Percentiles rank a stretch among this genome's conserved stretches.
Evolutionary conservation across 2,113 vertebrate genomes (phyloP).

Genomic region (Cariama cristata): DNA sequence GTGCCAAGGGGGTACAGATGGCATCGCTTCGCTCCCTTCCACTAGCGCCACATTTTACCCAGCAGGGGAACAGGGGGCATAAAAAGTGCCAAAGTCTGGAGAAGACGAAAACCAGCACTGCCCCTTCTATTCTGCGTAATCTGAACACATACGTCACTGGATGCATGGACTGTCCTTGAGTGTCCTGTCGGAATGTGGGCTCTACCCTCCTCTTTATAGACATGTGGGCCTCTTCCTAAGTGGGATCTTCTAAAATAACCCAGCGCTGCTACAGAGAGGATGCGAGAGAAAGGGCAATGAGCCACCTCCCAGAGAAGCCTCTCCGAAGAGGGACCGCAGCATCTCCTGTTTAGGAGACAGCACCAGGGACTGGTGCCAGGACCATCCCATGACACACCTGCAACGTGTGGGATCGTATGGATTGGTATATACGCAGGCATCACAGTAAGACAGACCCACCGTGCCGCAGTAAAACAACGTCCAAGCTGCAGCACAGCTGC

Average conservation of each 20-base stretch:
- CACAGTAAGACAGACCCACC: too few relatives aligned
- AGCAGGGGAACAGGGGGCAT: background rate
- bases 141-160: background rate
- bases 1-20: constrained; percentile 10
- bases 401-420: accelerated
- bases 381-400: accelerated
- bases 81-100: background rate
- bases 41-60: background rate
- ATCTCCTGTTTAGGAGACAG: background rate
- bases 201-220: background rate
- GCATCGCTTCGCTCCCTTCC: background rate
- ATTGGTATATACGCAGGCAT: accelerated
- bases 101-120: background rate
- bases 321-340: background rate
- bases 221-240: background rate
- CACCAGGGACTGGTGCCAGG: background rate
- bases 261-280: background rate
- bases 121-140: background rate
- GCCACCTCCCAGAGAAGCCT: too few relatives aligned
- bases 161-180: background rate
- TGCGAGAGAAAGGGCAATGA: background rate
- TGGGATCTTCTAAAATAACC: background rate
- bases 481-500: background rate
- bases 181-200: background rate
- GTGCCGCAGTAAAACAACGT: accelerated